A percentile compares a stretch with the other conserved stretches of the same genome.
Conservation (phyloP, 2,113 vertebrate species). For the Setophaga coronata region DNA sequence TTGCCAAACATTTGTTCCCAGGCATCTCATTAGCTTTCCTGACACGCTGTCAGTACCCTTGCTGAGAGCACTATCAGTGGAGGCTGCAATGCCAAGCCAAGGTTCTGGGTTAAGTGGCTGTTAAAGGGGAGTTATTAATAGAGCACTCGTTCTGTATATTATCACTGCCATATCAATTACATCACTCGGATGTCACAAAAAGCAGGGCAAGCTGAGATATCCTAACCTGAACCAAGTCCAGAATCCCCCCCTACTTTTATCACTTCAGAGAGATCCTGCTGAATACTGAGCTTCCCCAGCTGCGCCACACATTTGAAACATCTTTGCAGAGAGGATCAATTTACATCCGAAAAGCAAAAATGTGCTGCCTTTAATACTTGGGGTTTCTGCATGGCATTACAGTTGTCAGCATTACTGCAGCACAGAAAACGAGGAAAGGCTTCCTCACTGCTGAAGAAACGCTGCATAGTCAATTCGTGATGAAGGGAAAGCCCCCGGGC, state of each 20-base stretch:
- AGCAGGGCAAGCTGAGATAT: neutral
- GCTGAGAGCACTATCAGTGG: neutral
- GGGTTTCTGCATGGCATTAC: neutral
- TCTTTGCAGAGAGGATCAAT: neutral
- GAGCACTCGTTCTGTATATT: neutral
- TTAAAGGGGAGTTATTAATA: constrained; percentile 40
- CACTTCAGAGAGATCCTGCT: neutral
- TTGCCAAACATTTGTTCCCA: neutral
- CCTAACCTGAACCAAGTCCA: neutral
- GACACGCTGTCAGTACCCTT: neutral
- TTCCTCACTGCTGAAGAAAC: neutral
- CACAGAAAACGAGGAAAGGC: neutral
- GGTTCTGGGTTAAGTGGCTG: constrained; percentile 25
- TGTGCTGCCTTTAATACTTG: neutral
- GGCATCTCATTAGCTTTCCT: neutral
- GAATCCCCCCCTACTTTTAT: neutral
- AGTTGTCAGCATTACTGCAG: neutral
- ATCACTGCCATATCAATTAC: neutral
- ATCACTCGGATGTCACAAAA: neutral
- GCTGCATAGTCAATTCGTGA: accelerated
- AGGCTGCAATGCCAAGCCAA: neutral
- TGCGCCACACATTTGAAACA: neutral
- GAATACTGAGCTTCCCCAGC: neutral
- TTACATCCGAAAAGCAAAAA: constrained; percentile 12
- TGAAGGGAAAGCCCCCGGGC: neutral